Conservation (phyloP, 2,888 invertebrate species). For the Palloptera scutellata region DNA sequence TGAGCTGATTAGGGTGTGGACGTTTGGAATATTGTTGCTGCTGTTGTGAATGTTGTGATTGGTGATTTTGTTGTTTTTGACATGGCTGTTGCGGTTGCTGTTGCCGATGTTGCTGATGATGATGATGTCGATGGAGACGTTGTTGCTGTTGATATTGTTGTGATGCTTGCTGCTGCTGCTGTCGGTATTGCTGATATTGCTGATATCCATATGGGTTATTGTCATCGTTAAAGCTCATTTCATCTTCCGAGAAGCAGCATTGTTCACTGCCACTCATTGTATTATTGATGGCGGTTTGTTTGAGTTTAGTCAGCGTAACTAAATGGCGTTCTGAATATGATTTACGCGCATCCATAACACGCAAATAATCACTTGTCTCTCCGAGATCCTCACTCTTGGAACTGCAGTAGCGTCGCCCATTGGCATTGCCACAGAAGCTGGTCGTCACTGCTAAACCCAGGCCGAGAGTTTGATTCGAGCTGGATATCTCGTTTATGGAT, state of each 20-base stretch:
- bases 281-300: slow-evolving; percentile 62
- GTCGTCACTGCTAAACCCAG: slow-evolving; percentile 48
- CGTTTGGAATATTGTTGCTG: slow-evolving; percentile 29
- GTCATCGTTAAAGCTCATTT: slow-evolving; percentile 60
- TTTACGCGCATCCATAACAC: slow-evolving; percentile 59
- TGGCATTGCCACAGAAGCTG: slow-evolving; percentile 53
- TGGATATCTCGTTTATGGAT: slow-evolving; percentile 49
- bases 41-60: slow-evolving; percentile 20
- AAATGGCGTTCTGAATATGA: slow-evolving; percentile 61
- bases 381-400: slow-evolving; percentile 60
- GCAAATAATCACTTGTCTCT: slow-evolving; percentile 53
- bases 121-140: slow-evolving; percentile 32
- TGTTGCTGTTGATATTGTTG: slow-evolving; percentile 33
- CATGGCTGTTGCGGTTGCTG: slow-evolving; percentile 20
- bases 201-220: slow-evolving; percentile 52
- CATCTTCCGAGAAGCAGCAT: slow-evolving; percentile 54
- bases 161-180: slow-evolving; percentile 35
- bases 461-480: slow-evolving; percentile 37
- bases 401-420: slow-evolving; percentile 54
- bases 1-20: slow-evolving; percentile 46
- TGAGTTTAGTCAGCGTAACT: slow-evolving; percentile 56
- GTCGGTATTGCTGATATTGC: slow-evolving; percentile 36
- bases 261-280: slow-evolving; percentile 50
- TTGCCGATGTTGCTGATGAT: slow-evolving; percentile 18
- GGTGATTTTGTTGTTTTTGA: slow-evolving; percentile 9